Evolutionary conservation across 2,888 invertebrate genomes (phyloP), one percentile per base, ranked within the genome.

Genomic region (Phalera bucephala): DNA sequence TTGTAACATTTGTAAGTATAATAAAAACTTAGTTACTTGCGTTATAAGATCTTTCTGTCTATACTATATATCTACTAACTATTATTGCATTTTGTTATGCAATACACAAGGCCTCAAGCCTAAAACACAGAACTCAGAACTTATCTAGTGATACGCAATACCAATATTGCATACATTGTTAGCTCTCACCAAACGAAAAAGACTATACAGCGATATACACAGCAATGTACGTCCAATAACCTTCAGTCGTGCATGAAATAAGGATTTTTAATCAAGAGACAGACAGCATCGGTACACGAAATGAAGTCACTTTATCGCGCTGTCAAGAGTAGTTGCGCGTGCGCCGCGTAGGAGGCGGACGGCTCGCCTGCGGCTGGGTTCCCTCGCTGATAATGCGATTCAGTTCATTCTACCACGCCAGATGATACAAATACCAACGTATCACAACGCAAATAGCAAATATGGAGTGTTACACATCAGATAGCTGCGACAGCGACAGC

Each of bases 391-490:
- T 71, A 70, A 82, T 80, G 80, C 77, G 65, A 75, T 57, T 64
- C 27, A 53, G 53, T 53, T 33, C 36, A 36, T 42, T 42, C 9
- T 43, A 49, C 39, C 25, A 53, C 37, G 52, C 37, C 35, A 51
- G 36, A 58, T 49, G 42, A 40, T 56, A 58, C 36, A 42, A 54
- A 54, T 38, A 48, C 36, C 44, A 44, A 34, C 38, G 23, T 34
- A 49, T 43, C 44, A 37, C 36, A 42, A 52, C 42, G 42, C 33
- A 51, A 45, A 45, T 54, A 40, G 33, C 33, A 49, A 77, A 63
- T 46, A 95, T 95, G 95, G 95, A 95, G 82, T 93, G 91, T 65
- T 96, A 95, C 74, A 95, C 96, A 34, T 96, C 96, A 20, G 96
- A 96, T 70, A 95, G 95, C 66, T 93, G 95, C 76, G 95, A 95